Evolutionary conservation across 1,140 invertebrate genomes (phyloP).

Genomic region (Acromyrmex echinatior): DNA sequence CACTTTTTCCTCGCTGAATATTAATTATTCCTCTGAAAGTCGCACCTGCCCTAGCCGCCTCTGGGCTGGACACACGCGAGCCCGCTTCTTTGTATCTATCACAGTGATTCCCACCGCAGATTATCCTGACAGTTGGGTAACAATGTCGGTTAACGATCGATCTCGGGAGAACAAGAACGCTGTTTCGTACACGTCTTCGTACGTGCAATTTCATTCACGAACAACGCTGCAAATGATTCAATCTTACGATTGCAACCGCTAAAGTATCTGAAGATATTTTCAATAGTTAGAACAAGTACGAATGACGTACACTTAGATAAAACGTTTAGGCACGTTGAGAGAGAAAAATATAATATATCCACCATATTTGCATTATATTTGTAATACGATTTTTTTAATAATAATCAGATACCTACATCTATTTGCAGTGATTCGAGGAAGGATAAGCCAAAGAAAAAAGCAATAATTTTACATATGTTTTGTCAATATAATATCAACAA

Average conservation of each 20-base stretch:
- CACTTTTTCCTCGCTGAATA: constrained; percentile 80
- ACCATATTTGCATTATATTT: background rate
- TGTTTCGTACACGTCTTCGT: background rate
- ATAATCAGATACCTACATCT: background rate
- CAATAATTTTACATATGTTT: background rate
- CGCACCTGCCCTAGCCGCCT: constrained; percentile 72
- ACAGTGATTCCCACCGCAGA: constrained; percentile 73
- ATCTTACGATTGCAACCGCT: background rate
- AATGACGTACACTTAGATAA: background rate
- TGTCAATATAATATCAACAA: background rate
- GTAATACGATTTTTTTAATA: background rate
- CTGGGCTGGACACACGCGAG: constrained; percentile 60
- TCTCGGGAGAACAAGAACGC: constrained; percentile 49
- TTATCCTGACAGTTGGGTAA: constrained; percentile 77
- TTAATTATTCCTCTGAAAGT: constrained; percentile 79
- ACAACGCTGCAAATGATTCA: constrained; percentile 1
- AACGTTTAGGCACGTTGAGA: too few species aligned
- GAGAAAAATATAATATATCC: background rate
- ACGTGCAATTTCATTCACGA: background rate
- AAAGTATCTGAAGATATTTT: background rate
- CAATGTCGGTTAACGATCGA: constrained; percentile 73
- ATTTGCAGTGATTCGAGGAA: too few species aligned
- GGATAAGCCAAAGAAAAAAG: background rate
- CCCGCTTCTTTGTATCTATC: constrained; percentile 59
- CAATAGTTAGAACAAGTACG: background rate